phyloP scores from a whole-genome alignment of 2,113 vertebrate genomes.

The Narcine bancroftii region DNA sequence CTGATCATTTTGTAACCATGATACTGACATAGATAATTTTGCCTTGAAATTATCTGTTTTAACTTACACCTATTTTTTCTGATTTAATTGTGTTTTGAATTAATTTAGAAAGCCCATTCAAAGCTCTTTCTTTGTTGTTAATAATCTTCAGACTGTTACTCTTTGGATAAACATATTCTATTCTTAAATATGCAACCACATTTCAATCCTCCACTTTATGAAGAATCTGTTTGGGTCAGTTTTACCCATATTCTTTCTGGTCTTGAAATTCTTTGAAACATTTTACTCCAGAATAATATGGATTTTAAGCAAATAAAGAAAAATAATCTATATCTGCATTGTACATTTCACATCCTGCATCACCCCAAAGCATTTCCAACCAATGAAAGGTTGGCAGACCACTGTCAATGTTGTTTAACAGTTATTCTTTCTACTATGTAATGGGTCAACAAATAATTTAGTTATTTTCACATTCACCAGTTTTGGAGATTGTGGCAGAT shows the following conservation, averaged over 20 bases:
- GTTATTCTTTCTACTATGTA: too few relatives aligned
- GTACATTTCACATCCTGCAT: too few relatives aligned
- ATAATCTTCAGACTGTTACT: background rate
- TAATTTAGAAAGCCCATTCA: background rate
- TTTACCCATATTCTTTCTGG: background rate
- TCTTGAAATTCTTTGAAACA: background rate
- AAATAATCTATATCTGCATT: too few relatives aligned
- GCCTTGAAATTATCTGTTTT: background rate
- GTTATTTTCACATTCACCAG: too few relatives aligned
- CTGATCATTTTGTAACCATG: background rate
- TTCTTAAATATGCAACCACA: background rate
- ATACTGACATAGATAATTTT: too few relatives aligned
- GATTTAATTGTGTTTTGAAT: background rate
- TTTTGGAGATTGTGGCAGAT: too few relatives aligned
- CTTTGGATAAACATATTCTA: background rate
- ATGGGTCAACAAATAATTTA: too few relatives aligned
- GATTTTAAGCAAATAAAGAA: too few relatives aligned
- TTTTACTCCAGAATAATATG: too few relatives aligned
- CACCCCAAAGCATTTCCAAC: too few relatives aligned
- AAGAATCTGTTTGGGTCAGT: background rate
- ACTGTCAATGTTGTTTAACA: too few relatives aligned
- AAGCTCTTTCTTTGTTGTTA: background rate
- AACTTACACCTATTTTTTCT: background rate
- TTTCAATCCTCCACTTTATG: background rate
- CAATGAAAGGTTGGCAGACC: too few relatives aligned